Evolutionary conservation across 2,888 invertebrate genomes (phyloP).

Genomic region (Allacma fusca): DNA sequence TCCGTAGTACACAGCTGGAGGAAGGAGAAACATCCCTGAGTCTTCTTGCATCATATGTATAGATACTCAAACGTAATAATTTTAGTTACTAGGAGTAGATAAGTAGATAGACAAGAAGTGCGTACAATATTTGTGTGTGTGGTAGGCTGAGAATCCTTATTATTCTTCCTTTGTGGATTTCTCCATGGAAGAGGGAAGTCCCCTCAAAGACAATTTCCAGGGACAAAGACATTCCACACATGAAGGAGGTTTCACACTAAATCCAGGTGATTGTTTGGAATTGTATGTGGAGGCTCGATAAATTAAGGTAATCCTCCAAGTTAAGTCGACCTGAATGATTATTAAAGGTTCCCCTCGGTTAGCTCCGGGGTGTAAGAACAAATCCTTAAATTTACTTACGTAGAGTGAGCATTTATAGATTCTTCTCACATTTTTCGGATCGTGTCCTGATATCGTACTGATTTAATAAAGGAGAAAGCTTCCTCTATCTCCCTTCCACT

Average conservation of each 20-base stretch:
- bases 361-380: constrained; percentile 16
- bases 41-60: no score
- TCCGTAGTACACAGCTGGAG: no score
- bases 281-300: not conserved
- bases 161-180: no score
- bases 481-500: constrained; percentile 21
- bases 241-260: not conserved
- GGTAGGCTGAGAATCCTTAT: no score
- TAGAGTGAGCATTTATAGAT: constrained; percentile 19
- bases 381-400: constrained; percentile 15
- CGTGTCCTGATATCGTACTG: constrained; percentile 34
- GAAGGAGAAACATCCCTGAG: no score
- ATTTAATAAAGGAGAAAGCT: constrained; percentile 39
- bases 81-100: no score
- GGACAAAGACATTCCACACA: constrained; percentile 9
- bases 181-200: not conserved
- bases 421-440: constrained; percentile 33
- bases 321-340: constrained; percentile 26
- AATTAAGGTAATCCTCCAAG: constrained; percentile 3
- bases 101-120: no score
- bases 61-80: no score
- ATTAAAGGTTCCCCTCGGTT: constrained; percentile 19
- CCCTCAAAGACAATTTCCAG: not conserved
- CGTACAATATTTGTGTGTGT: no score
- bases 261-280: constrained; percentile 21